phyloP scores from a whole-genome alignment of 2,113 vertebrate genomes.

The Oxyura jamaicensis region DNA sequence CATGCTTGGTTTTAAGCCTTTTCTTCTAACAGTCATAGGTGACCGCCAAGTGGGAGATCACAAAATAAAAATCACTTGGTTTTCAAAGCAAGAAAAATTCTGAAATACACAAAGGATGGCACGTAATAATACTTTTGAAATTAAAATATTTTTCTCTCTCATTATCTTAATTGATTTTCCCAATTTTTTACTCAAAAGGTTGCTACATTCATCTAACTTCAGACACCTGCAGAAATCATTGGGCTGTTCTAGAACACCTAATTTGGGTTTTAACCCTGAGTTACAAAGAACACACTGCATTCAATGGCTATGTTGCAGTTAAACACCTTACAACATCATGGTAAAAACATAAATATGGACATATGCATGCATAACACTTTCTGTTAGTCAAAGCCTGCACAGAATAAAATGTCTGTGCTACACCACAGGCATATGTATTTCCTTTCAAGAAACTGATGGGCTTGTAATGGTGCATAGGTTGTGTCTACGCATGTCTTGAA shows the following conservation, averaged over 20 bases:
- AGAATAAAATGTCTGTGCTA: background rate
- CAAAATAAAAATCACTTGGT: background rate
- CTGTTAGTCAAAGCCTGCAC: background rate
- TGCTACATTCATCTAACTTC: background rate
- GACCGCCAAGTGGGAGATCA: too few relatives aligned
- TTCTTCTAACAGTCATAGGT: background rate
- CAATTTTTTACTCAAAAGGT: background rate
- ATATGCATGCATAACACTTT: background rate
- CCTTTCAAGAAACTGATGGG: background rate
- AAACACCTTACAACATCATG: background rate
- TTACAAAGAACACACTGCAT: background rate
- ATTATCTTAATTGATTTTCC: background rate
- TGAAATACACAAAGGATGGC: background rate
- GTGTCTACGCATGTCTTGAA: background rate
- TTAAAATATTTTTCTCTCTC: background rate
- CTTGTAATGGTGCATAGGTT: background rate
- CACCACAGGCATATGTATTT: background rate
- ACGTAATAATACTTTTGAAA: background rate
- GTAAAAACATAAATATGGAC: background rate
- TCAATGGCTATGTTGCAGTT: background rate
- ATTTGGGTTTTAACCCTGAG: background rate
- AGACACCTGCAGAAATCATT: background rate
- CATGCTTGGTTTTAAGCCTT: background rate
- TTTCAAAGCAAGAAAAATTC: background rate
- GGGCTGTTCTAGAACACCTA: background rate